Conservation (phyloP, 1,140 invertebrate species). For the Druon quercuslanigerum region DNA sequence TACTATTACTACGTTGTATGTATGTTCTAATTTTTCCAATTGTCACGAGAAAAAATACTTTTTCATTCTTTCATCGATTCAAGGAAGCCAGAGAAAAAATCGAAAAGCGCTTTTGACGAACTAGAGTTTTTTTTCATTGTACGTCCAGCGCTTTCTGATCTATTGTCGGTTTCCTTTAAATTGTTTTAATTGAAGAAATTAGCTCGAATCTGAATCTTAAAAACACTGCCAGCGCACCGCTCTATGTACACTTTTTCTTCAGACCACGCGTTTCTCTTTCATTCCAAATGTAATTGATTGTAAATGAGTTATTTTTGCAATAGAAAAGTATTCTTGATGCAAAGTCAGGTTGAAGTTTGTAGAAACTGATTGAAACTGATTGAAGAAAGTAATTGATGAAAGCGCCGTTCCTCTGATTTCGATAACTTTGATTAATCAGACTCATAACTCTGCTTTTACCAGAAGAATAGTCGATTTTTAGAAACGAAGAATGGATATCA, state of each 20-base stretch:
- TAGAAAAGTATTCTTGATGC: no score
- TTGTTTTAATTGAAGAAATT: neutral
- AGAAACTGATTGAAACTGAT: no score
- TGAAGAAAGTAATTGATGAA: neutral
- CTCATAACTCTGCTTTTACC: neutral
- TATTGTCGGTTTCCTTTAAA: neutral
- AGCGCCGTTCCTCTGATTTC: neutral
- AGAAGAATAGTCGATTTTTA: neutral
- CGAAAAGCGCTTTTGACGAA: neutral
- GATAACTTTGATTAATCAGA: neutral
- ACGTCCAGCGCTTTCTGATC: neutral
- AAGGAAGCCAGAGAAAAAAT: neutral
- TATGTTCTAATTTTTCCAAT: constrained; percentile 30
- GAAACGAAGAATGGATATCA: constrained; percentile 7
- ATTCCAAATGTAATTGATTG: neutral
- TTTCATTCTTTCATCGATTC: constrained; percentile 1
- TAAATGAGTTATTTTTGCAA: neutral
- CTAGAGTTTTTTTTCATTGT: neutral
- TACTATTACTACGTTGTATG: constrained; percentile 45
- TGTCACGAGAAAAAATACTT: neutral
- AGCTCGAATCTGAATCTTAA: neutral
- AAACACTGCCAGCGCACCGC: constrained; percentile 49
- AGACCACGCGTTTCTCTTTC: neutral
- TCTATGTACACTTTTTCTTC: constrained; percentile 2
- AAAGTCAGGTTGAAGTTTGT: no score